Evolutionary conservation across 2,888 invertebrate genomes (phyloP).

Genomic region (Alentia gelatinosa): DNA sequence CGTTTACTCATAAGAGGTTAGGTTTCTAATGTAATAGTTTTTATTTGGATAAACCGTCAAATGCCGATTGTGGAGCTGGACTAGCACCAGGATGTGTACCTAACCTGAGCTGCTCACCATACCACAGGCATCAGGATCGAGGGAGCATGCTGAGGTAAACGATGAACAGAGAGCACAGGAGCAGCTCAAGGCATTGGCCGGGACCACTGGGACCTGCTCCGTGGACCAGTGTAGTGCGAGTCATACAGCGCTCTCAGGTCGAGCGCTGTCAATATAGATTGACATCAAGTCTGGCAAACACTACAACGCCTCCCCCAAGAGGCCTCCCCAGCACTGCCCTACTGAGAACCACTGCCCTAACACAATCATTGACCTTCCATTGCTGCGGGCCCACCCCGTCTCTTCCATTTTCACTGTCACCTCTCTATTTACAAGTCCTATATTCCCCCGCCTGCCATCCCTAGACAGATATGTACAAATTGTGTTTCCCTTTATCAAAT

Average conservation of each 20-base stretch:
- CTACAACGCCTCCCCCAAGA: background rate
- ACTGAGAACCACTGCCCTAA: background rate
- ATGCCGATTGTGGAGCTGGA: too few species aligned
- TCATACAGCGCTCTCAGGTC: background rate
- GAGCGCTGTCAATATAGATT: slow-evolving; percentile 4
- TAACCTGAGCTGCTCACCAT: too few species aligned
- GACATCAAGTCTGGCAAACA: slow-evolving; percentile 38
- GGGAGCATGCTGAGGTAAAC: too few species aligned
- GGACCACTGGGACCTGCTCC: too few species aligned
- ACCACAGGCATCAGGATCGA: too few species aligned
- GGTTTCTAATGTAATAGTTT: too few species aligned
- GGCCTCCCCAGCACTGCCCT: background rate
- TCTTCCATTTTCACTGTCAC: slow-evolving; percentile 19
- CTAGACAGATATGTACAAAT: background rate
- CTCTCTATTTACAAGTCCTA: background rate
- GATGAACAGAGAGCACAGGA: too few species aligned
- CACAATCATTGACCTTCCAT: slow-evolving; percentile 47
- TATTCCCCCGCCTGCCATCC: background rate
- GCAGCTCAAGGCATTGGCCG: too few species aligned
- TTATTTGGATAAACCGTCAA: too few species aligned
- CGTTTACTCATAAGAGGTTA: too few species aligned
- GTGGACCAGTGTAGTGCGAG: background rate
- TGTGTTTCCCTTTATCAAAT: slow-evolving; percentile 18
- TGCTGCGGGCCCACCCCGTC: background rate
- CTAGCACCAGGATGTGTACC: too few species aligned